Conservation (phyloP, 1,140 invertebrate species). For the Zeugodacus cucurbitae region DNA sequence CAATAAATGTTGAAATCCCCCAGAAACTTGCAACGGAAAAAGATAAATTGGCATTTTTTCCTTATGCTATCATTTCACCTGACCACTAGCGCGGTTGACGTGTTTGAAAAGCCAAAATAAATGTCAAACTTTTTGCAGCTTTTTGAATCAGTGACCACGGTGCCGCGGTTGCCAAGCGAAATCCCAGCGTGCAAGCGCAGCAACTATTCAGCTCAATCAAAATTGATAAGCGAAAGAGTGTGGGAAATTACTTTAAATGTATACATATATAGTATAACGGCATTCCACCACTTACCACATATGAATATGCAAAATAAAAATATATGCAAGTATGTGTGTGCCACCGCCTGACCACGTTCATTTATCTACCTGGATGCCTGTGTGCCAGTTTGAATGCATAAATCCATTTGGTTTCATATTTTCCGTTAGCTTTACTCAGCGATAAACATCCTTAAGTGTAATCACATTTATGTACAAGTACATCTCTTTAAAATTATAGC, state of each 20-base stretch:
- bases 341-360: neutral
- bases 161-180: neutral
- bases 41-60: neutral
- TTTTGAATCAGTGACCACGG: slow-evolving; percentile 14
- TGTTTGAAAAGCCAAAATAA: slow-evolving; percentile 29
- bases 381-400: no score
- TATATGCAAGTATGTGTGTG: neutral
- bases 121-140: slow-evolving; percentile 38
- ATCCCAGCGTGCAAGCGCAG: neutral
- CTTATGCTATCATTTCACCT: slow-evolving; percentile 31
- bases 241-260: neutral
- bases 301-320: neutral
- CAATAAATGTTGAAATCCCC: slow-evolving; percentile 22
- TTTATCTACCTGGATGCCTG: no score
- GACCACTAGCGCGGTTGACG: slow-evolving; percentile 1
- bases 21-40: neutral
- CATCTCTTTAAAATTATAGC: neutral
- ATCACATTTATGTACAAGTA: neutral
- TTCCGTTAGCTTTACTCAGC: neutral
- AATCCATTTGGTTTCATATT: no score
- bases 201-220: neutral
- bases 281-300: no score
- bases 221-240: neutral
- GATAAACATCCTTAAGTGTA: neutral
- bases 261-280: neutral